Evolutionary conservation across 2,113 vertebrate species (phyloP).

Genomic region (Odontesthes bonariensis): DNA sequence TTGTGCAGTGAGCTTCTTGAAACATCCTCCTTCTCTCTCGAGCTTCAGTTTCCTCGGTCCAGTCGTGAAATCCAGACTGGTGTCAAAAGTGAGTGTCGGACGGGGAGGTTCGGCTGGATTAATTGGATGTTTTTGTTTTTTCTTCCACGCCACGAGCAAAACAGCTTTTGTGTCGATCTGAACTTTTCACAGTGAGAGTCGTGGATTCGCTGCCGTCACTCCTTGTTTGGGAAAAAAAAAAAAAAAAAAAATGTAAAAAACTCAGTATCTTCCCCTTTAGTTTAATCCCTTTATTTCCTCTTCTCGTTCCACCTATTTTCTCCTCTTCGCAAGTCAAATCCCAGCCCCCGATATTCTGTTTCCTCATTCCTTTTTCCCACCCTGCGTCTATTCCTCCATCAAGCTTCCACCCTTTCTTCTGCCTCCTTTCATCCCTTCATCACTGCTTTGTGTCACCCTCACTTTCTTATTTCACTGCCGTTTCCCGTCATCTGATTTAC

Average conservation of each 20-base stretch:
- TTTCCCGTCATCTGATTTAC: neutral
- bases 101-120: neutral
- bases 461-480: neutral
- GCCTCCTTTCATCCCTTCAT: neutral
- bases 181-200: too few species aligned
- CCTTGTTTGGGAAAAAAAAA: too few species aligned
- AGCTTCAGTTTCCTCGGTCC: too few species aligned
- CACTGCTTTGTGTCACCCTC: neutral
- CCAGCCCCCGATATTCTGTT: neutral
- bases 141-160: neutral
- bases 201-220: too few species aligned
- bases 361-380: neutral
- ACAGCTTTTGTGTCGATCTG: too few species aligned
- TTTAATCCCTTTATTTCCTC: neutral
- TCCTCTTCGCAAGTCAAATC: neutral
- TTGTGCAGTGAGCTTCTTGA: neutral
- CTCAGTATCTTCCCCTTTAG: neutral
- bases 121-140: neutral
- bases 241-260: too few species aligned
- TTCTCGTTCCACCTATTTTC: neutral
- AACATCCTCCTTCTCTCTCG: too few species aligned
- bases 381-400: neutral
- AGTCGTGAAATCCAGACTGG: too few species aligned
- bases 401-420: neutral
- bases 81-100: too few species aligned